Evolutionary conservation across 1,140 invertebrate genomes (phyloP).

Genomic region (Neodiprion pinetum): DNA sequence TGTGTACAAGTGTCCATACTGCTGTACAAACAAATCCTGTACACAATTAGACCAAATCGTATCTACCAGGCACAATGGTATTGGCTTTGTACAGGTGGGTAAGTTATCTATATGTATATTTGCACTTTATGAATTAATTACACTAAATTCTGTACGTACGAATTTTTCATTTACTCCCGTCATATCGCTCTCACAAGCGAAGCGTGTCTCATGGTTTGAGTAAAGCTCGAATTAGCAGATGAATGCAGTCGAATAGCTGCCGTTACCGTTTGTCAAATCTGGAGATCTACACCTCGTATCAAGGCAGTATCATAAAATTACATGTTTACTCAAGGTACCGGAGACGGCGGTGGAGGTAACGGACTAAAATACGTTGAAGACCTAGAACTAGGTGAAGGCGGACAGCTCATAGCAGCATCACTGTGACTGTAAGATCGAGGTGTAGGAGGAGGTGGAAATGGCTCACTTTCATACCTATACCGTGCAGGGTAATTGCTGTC

Average conservation of each 20-base stretch:
- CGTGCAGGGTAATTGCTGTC: constrained; percentile 72
- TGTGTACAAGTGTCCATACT: too few species aligned
- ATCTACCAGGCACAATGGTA: constrained; percentile 2
- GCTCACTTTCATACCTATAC: constrained; percentile 72
- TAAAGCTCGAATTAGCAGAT: too few species aligned
- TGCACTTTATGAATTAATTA: too few species aligned
- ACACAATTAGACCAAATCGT: background rate
- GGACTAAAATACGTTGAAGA: constrained; percentile 79
- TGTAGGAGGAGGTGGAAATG: constrained; percentile 84
- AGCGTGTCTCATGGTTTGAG: too few species aligned
- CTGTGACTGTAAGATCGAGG: constrained; percentile 79
- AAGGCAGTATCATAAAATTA: too few species aligned
- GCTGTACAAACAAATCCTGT: background rate
- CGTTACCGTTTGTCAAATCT: too few species aligned
- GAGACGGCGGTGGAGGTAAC: constrained; percentile 75
- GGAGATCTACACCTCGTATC: too few species aligned
- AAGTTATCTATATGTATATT: too few species aligned
- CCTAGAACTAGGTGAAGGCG: constrained; percentile 80
- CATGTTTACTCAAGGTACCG: constrained; percentile 61
- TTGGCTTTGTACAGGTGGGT: background rate
- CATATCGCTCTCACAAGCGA: too few species aligned
- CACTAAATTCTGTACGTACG: too few species aligned
- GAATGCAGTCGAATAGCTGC: too few species aligned
- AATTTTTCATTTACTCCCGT: too few species aligned
- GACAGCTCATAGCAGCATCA: constrained; percentile 71